These are phyloP conservation scores for Lypha dubia DNA, from an alignment of 2,888 invertebrate genomes.

Conservation along the genomic window DNA sequence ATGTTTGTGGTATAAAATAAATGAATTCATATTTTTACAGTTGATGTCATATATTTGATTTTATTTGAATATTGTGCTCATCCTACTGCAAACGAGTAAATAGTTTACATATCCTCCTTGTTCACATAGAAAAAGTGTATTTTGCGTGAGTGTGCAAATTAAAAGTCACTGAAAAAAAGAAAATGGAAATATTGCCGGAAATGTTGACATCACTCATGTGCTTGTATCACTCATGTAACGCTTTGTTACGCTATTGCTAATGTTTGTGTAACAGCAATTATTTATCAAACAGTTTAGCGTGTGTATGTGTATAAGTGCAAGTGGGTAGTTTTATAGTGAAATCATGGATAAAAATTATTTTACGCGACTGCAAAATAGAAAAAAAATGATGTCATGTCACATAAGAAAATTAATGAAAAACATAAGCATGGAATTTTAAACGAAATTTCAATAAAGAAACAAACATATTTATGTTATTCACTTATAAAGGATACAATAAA, in stretches of 20 bases:
- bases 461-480: no score
- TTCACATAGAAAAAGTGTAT: constrained; percentile 12
- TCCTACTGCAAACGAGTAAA: background rate
- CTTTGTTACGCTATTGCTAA: constrained; percentile 26
- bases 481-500: constrained; percentile 1
- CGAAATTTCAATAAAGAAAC: background rate
- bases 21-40: constrained; percentile 26
- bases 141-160: constrained; percentile 45
- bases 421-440: constrained; percentile 5
- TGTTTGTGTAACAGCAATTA: constrained; percentile 26
- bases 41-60: constrained; percentile 53
- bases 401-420: constrained; percentile 46
- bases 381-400: constrained; percentile 77
- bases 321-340: constrained; percentile 38
- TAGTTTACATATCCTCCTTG: constrained; percentile 6
- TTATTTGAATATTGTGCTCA: constrained; percentile 16
- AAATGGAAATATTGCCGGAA: constrained; percentile 76
- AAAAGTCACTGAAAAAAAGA: constrained; percentile 34
- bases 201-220: constrained; percentile 75
- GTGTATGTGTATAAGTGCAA: constrained; percentile 3
- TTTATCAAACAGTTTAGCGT: constrained; percentile 34
- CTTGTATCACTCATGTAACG: constrained; percentile 52
- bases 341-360: constrained; percentile 43
- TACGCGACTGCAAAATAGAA: constrained; percentile 59
- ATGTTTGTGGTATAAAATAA: background rate